A percentile compares a stretch with the other conserved stretches of the same genome.
Conservation (phyloP, 2,797 vertebrate genomes). For the Vireo griseus region DNA sequence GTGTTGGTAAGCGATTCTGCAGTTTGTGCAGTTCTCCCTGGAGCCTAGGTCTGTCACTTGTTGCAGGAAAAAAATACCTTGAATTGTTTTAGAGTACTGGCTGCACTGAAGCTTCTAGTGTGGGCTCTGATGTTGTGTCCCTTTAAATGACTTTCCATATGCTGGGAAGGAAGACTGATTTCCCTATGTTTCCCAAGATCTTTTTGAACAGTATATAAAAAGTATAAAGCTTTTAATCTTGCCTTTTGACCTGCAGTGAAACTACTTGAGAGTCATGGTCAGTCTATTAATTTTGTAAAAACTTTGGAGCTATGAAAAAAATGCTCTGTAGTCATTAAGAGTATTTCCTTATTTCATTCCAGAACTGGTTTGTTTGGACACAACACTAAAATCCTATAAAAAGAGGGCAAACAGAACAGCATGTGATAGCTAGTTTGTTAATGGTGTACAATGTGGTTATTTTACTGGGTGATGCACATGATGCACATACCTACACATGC, state of each 20-base stretch:
- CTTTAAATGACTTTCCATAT: neutral
- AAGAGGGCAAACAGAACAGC: neutral
- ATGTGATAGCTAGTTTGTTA: neutral
- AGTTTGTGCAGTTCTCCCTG: neutral
- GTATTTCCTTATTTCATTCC: neutral
- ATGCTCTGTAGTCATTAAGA: neutral
- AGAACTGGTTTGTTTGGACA: neutral
- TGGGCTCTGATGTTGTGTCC: neutral
- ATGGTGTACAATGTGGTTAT: neutral
- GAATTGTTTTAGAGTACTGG: neutral
- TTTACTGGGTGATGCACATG: neutral
- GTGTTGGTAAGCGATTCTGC: neutral
- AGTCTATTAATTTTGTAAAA: neutral
- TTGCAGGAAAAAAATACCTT: neutral
- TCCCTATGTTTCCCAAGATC: neutral
- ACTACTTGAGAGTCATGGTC: neutral
- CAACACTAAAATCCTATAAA: neutral
- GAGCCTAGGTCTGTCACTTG: neutral
- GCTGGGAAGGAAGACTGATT: neutral
- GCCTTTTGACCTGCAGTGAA: neutral
- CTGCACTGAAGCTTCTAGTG: fast-evolving
- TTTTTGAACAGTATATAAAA: neutral
- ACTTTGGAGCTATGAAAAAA: neutral
- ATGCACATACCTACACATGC: neutral
- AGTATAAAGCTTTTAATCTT: neutral